Percentiles rank a stretch among this genome's conserved stretches.
Evolutionary conservation across 23 tunicate species (phyloP).

Genomic region (Aplidium turbinatum): DNA sequence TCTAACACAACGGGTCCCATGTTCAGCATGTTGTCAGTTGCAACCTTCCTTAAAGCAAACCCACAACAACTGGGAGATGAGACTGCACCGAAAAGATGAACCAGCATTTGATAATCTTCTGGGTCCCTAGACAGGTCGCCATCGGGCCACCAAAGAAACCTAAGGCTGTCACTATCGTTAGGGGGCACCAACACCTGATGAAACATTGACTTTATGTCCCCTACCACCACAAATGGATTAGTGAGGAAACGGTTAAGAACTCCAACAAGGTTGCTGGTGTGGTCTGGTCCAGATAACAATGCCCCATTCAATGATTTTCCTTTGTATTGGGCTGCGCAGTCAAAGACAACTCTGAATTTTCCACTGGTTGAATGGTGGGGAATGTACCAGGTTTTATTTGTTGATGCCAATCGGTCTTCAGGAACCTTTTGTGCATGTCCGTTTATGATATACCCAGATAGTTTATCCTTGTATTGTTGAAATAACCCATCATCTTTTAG

Average conservation of each 20-base stretch:
- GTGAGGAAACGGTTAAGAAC: conserved; percentile 28
- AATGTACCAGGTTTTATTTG: conserved; percentile 24
- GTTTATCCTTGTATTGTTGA: conserved; percentile 13
- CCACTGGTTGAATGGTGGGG: conserved; percentile 37
- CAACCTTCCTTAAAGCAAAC: conserved; percentile 19
- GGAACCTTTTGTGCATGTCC: conserved; percentile 17
- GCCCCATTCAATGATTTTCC: conserved; percentile 34
- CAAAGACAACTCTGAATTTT: conserved; percentile 38
- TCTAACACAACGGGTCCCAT: not conserved
- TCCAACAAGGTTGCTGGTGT: conserved; percentile 25
- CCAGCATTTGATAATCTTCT: conserved; percentile 28
- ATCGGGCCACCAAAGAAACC: conserved; percentile 49
- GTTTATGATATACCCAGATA: not conserved
- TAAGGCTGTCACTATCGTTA: conserved; percentile 6
- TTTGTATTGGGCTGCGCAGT: conserved; percentile 10
- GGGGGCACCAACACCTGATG: conserved; percentile 25
- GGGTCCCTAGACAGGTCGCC: conserved; percentile 7
- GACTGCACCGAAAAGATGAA: conserved; percentile 27
- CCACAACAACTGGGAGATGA: conserved; percentile 44
- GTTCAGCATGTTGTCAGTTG: conserved; percentile 4
- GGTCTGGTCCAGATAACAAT: conserved; percentile 35
- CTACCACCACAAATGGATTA: conserved; percentile 13
- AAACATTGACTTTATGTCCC: conserved; percentile 22
- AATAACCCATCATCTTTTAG: conserved; percentile 3
- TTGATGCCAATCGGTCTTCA: no score